Evolutionary conservation across 1,140 invertebrate genomes (phyloP), one percentile per base, ranked within the genome.

Genomic region (Lepidotrigona ventralis): DNA sequence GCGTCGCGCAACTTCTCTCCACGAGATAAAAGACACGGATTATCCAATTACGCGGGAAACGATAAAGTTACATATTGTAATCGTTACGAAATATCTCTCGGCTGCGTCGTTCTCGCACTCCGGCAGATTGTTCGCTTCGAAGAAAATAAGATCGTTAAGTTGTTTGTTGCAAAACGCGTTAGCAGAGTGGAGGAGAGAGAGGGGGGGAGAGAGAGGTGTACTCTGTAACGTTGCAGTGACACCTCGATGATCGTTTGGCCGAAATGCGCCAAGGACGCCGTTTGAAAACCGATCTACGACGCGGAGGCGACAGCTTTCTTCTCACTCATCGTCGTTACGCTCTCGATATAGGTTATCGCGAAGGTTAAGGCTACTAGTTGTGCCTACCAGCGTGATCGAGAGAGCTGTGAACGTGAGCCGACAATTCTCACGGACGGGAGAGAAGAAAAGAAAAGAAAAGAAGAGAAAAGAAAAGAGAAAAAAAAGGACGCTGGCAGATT

Each of bases 261-360:
- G 46, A 69, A 33, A 69, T 46, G 68, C 33, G 68, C 6, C 39
- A 69, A 39, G 68, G 26, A n/a, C 26, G 29, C 1, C 17, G 53
- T 60, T 23, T 14, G 60, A 21, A n/a, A 60, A 8, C 8, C 39
- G 6, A 23, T 60, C 33, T 12, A 14, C 26, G 6, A 46, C 54
- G 56, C 21, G 21, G 33, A 46, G 46, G 23, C n/a, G 54, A 23
- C 23, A 15, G 54, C 29, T 58, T 56, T 58, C 56, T 63, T 46
- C 39, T 8, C 39, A 9, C 39, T 8, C 39, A 9, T 46, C 73
- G 53, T 14, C 21, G 14, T 29, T 58, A 5, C 26, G 60, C 23
- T 53, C 21, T 33, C 26, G 68, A 51, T 66, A 17, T 53, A 53
- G 82, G 82, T 83, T 83, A 83, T 83, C 82, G 69, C 58, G 29